Evolutionary conservation across 1,140 invertebrate species (phyloP).

Genomic region (Drosophila willistoni): DNA sequence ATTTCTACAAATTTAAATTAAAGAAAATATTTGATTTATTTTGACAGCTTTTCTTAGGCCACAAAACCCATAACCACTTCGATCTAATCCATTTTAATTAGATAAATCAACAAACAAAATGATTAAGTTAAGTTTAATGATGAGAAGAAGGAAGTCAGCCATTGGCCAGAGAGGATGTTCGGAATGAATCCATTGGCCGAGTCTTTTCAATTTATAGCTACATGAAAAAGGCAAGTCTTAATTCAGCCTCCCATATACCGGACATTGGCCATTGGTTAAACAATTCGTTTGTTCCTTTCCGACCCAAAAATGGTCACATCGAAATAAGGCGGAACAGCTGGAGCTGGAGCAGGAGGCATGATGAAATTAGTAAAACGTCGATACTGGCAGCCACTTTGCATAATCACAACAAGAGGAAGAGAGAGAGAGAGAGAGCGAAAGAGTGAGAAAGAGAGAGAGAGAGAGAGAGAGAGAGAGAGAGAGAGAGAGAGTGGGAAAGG

Average conservation of each 20-base stretch:
- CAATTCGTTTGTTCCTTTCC: neutral
- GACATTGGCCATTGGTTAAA: slow-evolving; percentile 8
- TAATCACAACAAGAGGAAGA: neutral
- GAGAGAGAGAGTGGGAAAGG: neutral
- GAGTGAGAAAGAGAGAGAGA: neutral
- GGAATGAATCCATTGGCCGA: neutral
- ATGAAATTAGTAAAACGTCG: slow-evolving; percentile 4
- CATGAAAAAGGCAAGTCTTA: slow-evolving; percentile 1
- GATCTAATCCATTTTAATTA: slow-evolving; percentile 45
- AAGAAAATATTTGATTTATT: slow-evolving; percentile 33
- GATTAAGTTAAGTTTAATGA: neutral
- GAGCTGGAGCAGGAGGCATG: neutral
- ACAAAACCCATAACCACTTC: neutral
- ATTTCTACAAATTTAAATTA: slow-evolving; percentile 11
- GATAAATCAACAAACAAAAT: slow-evolving; percentile 37
- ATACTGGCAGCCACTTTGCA: slow-evolving; percentile 4
- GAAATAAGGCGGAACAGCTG: neutral
- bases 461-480: neutral
- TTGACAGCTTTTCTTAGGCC: neutral
- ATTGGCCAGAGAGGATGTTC: too few species aligned
- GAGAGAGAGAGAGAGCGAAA: neutral
- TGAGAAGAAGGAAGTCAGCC: too few species aligned
- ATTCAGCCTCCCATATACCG: neutral
- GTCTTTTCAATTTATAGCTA: neutral
- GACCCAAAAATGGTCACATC: neutral